Evolutionary conservation across 1,140 invertebrate genomes (phyloP), one percentile per base, ranked within the genome.

Genomic region (Drosophila erecta): DNA sequence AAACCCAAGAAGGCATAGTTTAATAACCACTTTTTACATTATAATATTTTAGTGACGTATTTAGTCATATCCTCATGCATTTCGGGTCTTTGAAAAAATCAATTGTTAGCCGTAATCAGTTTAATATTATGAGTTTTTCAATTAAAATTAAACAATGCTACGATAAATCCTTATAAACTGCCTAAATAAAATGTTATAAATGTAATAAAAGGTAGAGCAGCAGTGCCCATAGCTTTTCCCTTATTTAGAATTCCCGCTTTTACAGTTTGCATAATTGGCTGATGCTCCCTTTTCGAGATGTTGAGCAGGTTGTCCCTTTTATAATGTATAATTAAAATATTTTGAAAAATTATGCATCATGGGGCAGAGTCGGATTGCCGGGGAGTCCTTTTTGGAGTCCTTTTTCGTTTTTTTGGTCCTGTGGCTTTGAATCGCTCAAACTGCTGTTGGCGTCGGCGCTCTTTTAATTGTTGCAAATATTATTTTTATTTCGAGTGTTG

Each of bases 401-500:
- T 22, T 64, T 70, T 76, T 50, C 1, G 17, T 17, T 17, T 17
- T 40, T 27, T 24, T 43, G 50, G 14, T 30, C 41, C 54, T 47
- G 55, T 57, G 53, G 38, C 51, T 72, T 60, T 41, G 76, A 78
- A 47, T 54, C 41, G 56, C 66, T 83, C 22, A 35, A 47, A 57
- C 72, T 53, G 70, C 76, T 80, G 72, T 67, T 75, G 55, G 44
- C 44, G 43, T 24, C 38, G 60, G 35, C 70, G 74, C 44, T 47
- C 53, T 77, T 85, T 80, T 86, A 86, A 86, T 87, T 87, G 83
- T 79, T 81, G 79, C 66, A 87, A 87, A 87, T 87, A 83, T 87
- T 86, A 86, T 87, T 87, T 69, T 64, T 67, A 79, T 72, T 76
- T 79, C 60, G 38, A 76, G 83, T 81, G 76, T 80, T 80, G 79